Evolutionary conservation across 2,888 invertebrate species (phyloP), one percentile per base, ranked within the genome.

Genomic region (Xanthorhoe designata): DNA sequence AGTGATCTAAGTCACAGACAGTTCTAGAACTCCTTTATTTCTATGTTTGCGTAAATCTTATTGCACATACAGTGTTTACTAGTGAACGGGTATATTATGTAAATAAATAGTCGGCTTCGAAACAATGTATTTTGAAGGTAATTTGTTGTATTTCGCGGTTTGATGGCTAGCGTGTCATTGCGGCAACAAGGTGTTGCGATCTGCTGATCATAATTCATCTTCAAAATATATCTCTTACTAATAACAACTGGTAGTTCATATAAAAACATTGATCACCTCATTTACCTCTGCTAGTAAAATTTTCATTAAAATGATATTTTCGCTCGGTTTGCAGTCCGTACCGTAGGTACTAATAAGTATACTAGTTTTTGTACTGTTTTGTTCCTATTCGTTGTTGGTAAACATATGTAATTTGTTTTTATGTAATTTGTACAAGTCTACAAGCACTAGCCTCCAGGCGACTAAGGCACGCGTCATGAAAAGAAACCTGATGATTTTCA

Each of bases 401-500:
- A 56, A 13, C 1, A 35, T 42, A 13, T 4, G 10, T 13, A 10
- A 42, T 38, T 9, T 9, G 10, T 38, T 10, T 9, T 38, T 24
- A 32, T 32, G 6, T 4, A 13, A 10, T 42, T 13, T 42, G 38
- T 13, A 59, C 50, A 47, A 50, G 19, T 5, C 32, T 32, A 32
- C 32, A 7, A 24, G 32, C 15, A 51, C 17, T 29, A n/a, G 29
- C 24, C 24, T 50, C 49, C 18, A 18, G 29, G n/a, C 59, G 9
- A 45, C 45, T 47, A 17, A 9, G 56, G 42, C 32, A 54, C 65
- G 66, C 60, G 63, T 62, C 60, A 63, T 64, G 45, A 63, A 68
- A 68, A 72, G 74, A 77, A 75, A 73, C 72, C 70, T 69, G 66
- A 70, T 64, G 67, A 71, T 75, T 74, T 77, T 75, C 76, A 78